Evolutionary conservation across 2,113 vertebrate genomes (phyloP).

Genomic region (Limnothrissa miodon): DNA sequence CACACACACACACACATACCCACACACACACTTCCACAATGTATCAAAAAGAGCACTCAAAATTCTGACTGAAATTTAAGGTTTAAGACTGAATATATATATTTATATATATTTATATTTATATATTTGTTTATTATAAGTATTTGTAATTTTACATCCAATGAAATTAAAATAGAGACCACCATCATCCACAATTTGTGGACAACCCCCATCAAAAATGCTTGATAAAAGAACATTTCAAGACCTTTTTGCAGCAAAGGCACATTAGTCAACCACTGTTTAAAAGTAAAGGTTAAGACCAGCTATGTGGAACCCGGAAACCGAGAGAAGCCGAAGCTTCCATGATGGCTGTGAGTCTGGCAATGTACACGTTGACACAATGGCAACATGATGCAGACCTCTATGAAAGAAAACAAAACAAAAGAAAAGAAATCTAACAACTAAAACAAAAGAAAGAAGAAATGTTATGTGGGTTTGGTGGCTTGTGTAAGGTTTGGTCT

Average conservation of each 20-base stretch:
- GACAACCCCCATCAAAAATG: slow-evolving; percentile 51
- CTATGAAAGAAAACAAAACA: not conserved
- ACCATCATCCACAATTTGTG: slow-evolving; percentile 51
- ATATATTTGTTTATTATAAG: slow-evolving; percentile 72
- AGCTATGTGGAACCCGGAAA: slow-evolving; percentile 53
- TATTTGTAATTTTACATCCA: slow-evolving; percentile 75
- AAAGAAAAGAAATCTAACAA: not conserved
- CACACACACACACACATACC: slow-evolving; percentile 61
- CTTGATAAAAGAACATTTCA: slow-evolving; percentile 67
- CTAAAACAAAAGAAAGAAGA: not conserved
- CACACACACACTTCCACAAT: slow-evolving; percentile 60
- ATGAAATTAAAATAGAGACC: slow-evolving; percentile 68
- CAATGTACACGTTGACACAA: not conserved
- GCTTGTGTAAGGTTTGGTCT: not conserved
- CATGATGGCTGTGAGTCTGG: slow-evolving; percentile 18
- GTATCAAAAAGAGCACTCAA: slow-evolving; percentile 69
- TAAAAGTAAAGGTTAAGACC: slow-evolving; percentile 60
- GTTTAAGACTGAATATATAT: slow-evolving; percentile 77
- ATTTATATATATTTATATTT: slow-evolving; percentile 22
- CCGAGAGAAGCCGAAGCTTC: slow-evolving; percentile 51
- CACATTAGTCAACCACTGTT: slow-evolving; percentile 71
- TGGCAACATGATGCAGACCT: slow-evolving; percentile 5
- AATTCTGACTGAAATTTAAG: slow-evolving; percentile 68
- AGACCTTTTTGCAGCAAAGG: slow-evolving; percentile 75
- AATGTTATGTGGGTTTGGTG: slow-evolving; percentile 10